A percentile compares a stretch with the other conserved stretches of the same genome.
Evolutionary conservation across 2,888 invertebrate species (phyloP).

Genomic region (Platycheirus rosarum): DNA sequence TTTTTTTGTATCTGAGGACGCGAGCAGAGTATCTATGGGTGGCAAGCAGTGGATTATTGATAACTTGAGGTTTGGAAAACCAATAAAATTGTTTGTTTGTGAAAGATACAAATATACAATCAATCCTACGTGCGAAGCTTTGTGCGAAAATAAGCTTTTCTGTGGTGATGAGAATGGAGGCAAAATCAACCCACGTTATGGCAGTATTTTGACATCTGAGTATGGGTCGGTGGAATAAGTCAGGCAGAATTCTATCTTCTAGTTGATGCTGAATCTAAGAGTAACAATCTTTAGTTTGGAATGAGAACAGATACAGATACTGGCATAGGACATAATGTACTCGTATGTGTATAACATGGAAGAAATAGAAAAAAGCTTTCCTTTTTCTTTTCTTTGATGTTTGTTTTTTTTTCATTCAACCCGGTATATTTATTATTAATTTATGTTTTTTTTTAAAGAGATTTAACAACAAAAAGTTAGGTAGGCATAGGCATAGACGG

Average conservation of each 20-base stretch:
- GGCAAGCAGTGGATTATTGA: neutral
- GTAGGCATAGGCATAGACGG: too few species aligned
- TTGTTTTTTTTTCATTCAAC: too few species aligned
- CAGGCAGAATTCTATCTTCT: neutral
- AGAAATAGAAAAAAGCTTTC: too few species aligned
- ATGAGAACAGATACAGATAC: too few species aligned
- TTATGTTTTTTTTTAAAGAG: too few species aligned
- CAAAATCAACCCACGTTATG: too few species aligned
- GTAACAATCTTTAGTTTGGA: neutral
- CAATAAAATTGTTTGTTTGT: neutral
- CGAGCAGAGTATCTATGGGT: neutral
- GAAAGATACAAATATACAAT: neutral
- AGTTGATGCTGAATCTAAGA: neutral
- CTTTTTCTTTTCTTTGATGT: too few species aligned
- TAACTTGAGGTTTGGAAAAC: neutral
- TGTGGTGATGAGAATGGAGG: too few species aligned
- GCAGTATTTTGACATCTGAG: neutral
- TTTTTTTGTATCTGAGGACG: neutral
- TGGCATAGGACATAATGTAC: too few species aligned
- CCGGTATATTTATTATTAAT: too few species aligned
- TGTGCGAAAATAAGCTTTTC: constrained; percentile 11
- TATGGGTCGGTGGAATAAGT: neutral
- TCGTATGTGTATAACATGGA: too few species aligned
- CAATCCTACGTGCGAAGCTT: neutral
- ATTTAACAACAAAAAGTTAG: too few species aligned